Evolutionary conservation across 2,797 vertebrate genomes (phyloP), one percentile per base, ranked within the genome.

Genomic region (Amblyopsis hoosieri): DNA sequence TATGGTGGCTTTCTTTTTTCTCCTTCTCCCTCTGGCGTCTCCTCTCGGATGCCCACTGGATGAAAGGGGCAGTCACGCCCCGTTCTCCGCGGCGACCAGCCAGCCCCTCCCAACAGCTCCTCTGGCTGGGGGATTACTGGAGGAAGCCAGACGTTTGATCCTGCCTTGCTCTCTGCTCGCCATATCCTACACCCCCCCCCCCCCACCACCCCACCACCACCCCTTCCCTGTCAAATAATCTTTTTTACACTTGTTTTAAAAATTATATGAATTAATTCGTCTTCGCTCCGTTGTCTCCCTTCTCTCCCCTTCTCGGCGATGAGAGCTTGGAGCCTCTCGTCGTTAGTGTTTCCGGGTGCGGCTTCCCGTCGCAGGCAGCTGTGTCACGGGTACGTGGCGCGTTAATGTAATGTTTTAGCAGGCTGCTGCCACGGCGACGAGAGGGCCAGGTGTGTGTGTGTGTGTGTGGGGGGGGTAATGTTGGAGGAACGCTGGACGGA

Each of bases 111-210:
- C 45, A 64, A 74, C 74, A 75, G 11, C 49, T 51, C 49, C 14
- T 14, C 49, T n/a, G 7, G 12, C 2, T 72, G 69, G 68, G 74
- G 76, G 86, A 88, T 88, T 90, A 88, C 71, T 12, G 23, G 73
- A 58, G 87, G 69, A 73, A 76, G 71, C 81, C 64, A 74, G 81
- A 83, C 66, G 69, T 87, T 90, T 91, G 89, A 92, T 92, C 89
- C 78, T 54, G 33, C 67, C 31, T 10, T 8, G 15, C 47, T 54
- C 50, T 8, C 59, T 54, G 15, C 50, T 50, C 13, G 29, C 45
- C 0, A 53, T 42, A 17, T 11, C 56, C 15, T 12, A 8, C 3
- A 3, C 14, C 2, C 23, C n/a, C 7, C 50, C 37, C 62, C 29
- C 42, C 47, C 60, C 57, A 66, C 12, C 51, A n/a, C 15, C 57